Percentiles rank a stretch among this genome's conserved stretches.
Evolutionary conservation across 2,888 invertebrate species (phyloP).

Genomic region (Ceriagrion tenellum): DNA sequence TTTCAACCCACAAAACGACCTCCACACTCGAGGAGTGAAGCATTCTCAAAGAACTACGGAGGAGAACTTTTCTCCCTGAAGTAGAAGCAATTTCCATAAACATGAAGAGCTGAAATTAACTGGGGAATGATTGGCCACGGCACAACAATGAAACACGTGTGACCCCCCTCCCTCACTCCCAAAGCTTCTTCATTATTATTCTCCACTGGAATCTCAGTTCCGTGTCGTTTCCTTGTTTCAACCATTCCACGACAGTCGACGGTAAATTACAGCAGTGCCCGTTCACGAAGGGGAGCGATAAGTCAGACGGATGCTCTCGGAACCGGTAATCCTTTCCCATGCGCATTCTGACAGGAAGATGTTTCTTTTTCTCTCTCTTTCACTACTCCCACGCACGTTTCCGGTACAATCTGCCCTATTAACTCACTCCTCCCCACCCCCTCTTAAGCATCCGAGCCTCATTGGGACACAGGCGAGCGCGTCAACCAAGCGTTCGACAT

Average conservation of each 20-base stretch:
- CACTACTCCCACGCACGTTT: conserved; percentile 38
- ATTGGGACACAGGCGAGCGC: conserved; percentile 54
- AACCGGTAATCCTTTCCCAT: conserved; percentile 51
- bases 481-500: conserved; percentile 38
- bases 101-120: neutral
- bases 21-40: too few species aligned
- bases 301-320: conserved; percentile 7
- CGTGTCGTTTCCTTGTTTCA: neutral
- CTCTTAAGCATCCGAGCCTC: conserved; percentile 15
- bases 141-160: neutral
- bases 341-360: conserved; percentile 28
- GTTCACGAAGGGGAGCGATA: conserved; percentile 7
- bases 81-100: too few species aligned
- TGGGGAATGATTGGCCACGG: neutral
- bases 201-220: neutral
- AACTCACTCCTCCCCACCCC: neutral
- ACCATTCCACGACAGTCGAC: neutral
- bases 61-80: too few species aligned
- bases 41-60: too few species aligned
- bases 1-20: too few species aligned
- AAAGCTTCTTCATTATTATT: neutral
- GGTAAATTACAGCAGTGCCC: conserved; percentile 13
- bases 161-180: neutral
- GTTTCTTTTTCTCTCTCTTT: neutral
- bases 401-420: neutral